These are phyloP conservation scores for Barbus barbus DNA, from an alignment of 2,113 vertebrate genomes.

Conservation along the genomic window DNA sequence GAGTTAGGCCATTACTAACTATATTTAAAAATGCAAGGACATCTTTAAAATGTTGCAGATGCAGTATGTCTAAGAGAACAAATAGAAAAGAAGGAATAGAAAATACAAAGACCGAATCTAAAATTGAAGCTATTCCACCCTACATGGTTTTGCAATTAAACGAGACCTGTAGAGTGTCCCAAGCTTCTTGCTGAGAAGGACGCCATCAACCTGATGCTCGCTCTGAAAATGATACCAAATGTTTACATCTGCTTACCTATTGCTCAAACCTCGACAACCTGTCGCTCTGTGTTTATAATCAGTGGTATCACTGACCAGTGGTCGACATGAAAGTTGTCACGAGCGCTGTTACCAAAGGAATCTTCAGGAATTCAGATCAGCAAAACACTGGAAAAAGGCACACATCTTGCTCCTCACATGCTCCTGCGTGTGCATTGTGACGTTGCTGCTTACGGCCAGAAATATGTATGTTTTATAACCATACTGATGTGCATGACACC, in stretches of 20 bases:
- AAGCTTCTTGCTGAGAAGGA: neutral
- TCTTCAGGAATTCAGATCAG: neutral
- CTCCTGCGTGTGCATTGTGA: slow-evolving; percentile 29
- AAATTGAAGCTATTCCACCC: neutral
- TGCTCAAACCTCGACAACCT: neutral
- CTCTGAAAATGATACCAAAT: neutral
- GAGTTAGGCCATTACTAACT: neutral
- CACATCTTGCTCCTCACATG: slow-evolving; percentile 10
- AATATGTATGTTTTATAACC: neutral
- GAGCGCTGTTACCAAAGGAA: neutral
- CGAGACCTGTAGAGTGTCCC: neutral
- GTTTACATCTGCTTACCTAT: neutral
- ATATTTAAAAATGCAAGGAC: neutral
- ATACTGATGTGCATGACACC: slow-evolving; percentile 17
- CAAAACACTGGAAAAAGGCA: neutral
- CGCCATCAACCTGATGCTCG: neutral
- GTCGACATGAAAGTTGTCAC: neutral
- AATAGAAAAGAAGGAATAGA: neutral
- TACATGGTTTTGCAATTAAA: neutral
- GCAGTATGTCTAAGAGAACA: neutral
- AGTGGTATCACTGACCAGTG: neutral
- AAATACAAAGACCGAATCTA: neutral
- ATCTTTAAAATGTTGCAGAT: neutral
- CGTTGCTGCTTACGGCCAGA: neutral
- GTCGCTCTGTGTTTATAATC: neutral